Evolutionary conservation across 1,140 invertebrate genomes (phyloP).

Genomic region (Drosophila trapezifrons): DNA sequence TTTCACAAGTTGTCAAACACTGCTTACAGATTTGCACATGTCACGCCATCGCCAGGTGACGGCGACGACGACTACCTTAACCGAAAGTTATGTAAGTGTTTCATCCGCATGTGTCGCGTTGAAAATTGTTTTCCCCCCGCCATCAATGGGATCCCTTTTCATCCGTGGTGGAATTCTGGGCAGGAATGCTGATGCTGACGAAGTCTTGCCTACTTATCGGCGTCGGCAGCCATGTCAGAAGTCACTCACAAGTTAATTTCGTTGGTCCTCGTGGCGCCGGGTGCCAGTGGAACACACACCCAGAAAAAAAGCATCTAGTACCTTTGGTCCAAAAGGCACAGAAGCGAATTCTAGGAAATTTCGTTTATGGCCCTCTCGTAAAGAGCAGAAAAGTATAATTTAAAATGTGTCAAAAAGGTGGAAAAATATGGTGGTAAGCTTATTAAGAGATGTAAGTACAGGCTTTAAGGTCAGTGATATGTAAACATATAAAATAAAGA

Average conservation of each 20-base stretch:
- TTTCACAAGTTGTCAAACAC: slow-evolving; percentile 53
- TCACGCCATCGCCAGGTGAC: slow-evolving; percentile 48
- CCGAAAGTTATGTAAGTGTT: slow-evolving; percentile 49
- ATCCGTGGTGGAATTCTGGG: slow-evolving; percentile 12
- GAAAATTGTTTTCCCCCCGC: slow-evolving; percentile 5
- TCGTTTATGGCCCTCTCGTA: slow-evolving; percentile 2
- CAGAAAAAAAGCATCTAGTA: not conserved
- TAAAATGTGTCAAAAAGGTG: slow-evolving; percentile 15
- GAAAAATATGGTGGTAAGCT: slow-evolving; percentile 9
- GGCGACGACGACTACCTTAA: slow-evolving; percentile 38
- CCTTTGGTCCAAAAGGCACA: not conserved
- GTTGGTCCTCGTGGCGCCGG: slow-evolving; percentile 43
- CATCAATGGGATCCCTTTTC: not conserved
- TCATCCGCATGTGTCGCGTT: slow-evolving; percentile 21
- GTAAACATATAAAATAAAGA: not conserved
- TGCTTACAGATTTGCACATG: slow-evolving; percentile 57
- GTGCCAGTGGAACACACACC: slow-evolving; percentile 11
- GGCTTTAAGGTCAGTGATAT: not conserved
- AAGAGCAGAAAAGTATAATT: slow-evolving; percentile 7
- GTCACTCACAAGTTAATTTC: slow-evolving; percentile 78
- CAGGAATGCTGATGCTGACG: slow-evolving; percentile 47
- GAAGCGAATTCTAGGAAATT: not conserved
- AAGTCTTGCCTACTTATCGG: slow-evolving; percentile 69
- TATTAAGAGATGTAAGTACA: not conserved
- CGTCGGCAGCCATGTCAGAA: slow-evolving; percentile 51